Base-by-base conservation (phyloP, 2,888 invertebrate species). In the Cryptus viduatorius region DNA sequence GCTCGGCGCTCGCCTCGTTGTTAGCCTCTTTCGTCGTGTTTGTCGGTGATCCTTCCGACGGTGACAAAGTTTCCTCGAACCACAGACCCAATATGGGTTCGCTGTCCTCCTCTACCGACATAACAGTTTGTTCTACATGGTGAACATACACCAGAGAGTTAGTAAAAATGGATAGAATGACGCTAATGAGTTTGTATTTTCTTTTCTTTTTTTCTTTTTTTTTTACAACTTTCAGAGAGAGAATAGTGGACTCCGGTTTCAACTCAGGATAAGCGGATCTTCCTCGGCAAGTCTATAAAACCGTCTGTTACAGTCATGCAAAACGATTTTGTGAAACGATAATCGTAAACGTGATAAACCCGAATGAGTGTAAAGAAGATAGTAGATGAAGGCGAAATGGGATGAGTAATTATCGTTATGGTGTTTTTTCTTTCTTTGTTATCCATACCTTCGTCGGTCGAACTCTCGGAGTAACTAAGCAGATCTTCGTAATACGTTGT, bases 401-500 rank as follows among this genome's bases (percentile, higher is more conserved):
- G 76, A 85, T 79, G 82, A 75, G 67, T 77, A 80, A 24, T 44
- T 69, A 31, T 50, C n/a, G n/a, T 29, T 37, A 50, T 50, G 24
- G 24, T 37, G 37, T 67, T 61, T 61, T 24, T 61, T 7, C 37
- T 76, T 53, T 79, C 37, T 76, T 53, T 79, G 42, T 69, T 78
- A 65, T 61, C 83, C 90, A 93, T 94, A 96, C 98, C 98, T 94
- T 98, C 98, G 92, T 98, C 98, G 59, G 97, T 97, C 82, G 97
- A 97, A 72, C 98, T 98, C 92, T 98, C 98, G 0, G 98, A 98
- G 93, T 98, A 98, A 90, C 98, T 97, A 80, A 97, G 96, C 94
- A 98, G 97, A 94, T 98, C 98, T 94, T 98, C 98, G 94, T 98
- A 98, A 94, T 98, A 98, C n/a, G 98, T 98, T 68, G 98, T 98